Evolutionary conservation across 2,113 vertebrate genomes (phyloP).

Genomic region (Odocoileus virginianus): DNA sequence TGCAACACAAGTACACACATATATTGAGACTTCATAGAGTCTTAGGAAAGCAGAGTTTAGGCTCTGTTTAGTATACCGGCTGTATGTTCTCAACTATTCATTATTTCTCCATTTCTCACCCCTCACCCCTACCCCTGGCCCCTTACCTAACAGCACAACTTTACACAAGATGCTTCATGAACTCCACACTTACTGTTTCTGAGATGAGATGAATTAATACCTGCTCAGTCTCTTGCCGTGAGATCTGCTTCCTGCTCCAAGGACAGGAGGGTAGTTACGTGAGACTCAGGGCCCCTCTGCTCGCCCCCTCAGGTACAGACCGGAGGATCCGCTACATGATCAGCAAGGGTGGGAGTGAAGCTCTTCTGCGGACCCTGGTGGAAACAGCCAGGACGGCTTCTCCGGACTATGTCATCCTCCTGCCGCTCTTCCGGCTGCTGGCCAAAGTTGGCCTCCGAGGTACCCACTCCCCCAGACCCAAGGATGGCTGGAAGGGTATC

Average conservation of each 20-base stretch:
- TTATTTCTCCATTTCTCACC: neutral
- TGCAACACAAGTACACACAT: too few relatives aligned
- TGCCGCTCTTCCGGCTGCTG: constrained; percentile 88
- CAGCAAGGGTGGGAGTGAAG: constrained; percentile 92
- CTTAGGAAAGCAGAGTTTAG: neutral
- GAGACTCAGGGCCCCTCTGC: neutral
- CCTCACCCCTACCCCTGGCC: accelerated
- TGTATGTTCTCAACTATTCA: neutral
- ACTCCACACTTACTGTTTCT: neutral
- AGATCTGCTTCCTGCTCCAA: neutral
- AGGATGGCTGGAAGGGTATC: neutral
- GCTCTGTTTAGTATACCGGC: neutral
- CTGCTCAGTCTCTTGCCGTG: neutral
- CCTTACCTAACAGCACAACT: neutral
- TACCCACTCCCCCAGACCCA: constrained; percentile 54
- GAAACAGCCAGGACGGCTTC: constrained; percentile 57
- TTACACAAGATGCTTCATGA: neutral
- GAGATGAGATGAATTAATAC: neutral
- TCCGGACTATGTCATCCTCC: constrained; percentile 81
- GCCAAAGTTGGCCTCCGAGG: constrained; percentile 92
- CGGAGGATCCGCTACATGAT: constrained; percentile 89
- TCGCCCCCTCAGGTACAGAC: constrained; percentile 83
- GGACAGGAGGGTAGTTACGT: neutral
- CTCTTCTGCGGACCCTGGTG: constrained; percentile 86
- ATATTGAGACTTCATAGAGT: accelerated